Conservation (phyloP, 2,113 vertebrate species). For the Mungos mungo region DNA sequence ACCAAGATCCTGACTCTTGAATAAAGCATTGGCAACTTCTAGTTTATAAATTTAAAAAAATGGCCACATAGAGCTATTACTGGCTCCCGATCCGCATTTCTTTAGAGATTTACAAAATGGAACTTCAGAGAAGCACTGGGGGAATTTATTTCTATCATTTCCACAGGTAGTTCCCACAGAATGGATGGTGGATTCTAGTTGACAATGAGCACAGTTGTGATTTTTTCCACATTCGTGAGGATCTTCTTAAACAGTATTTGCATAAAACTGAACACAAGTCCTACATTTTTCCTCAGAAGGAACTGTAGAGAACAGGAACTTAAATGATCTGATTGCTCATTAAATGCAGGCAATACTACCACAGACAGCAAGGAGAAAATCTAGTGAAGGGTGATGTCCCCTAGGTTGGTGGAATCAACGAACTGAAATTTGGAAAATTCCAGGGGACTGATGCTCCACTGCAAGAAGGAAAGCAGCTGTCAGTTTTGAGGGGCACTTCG, state of each 20-base stretch:
- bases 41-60: neutral
- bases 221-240: neutral
- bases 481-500: neutral
- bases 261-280: neutral
- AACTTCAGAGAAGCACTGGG: neutral
- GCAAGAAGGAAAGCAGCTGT: neutral
- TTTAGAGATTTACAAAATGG: neutral
- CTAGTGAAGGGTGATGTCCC: neutral
- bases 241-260: neutral
- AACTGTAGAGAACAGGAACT: neutral
- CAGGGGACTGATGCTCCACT: neutral
- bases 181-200: neutral
- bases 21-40: neutral
- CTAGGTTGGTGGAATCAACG: neutral
- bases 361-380: neutral
- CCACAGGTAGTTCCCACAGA: neutral
- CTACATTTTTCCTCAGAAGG: neutral
- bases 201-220: neutral
- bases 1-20: neutral
- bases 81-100: neutral
- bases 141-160: neutral
- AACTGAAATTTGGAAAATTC: neutral
- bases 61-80: neutral
- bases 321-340: neutral
- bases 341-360: neutral